Evolutionary conservation across 2,888 invertebrate genomes (phyloP), one percentile per base, ranked within the genome.

Genomic region (Amphipyra berbera): DNA sequence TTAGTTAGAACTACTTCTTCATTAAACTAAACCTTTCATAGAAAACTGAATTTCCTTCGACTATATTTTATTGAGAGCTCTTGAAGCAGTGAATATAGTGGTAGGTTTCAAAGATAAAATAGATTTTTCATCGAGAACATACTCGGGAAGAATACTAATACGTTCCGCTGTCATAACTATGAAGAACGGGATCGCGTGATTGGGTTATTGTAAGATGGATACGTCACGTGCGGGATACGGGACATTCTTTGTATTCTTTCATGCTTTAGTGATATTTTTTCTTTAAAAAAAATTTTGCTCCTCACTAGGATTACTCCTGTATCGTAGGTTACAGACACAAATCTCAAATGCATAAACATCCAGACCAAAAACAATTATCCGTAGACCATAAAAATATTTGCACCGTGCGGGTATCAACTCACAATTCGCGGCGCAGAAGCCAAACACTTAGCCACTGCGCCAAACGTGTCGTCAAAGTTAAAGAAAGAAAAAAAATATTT

Each of bases 111-210:
- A 41, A 42, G 52, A 50, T 47, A 30, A 58, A 58, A 73, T 58
- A 74, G 61, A 74, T 78, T 70, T 69, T 74, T 70, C 75, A 70
- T 68, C 55, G 55, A 50, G 61, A 38, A 37, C 41, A 56, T 45
- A 27, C 61, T 41, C 40, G 57, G 13, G 47, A 37, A 48, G 76
- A 74, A 76, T 78, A 77, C 78, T 76, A 76, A 76, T 67, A 66
- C 42, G 62, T 68, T 53, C 61, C 50, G 60, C 66, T 76, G 75
- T 76, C 78, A 77, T 77, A 76, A 60, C 70, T 63, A 46, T 67
- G 66, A 74, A 55, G 70, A 59, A 75, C 62, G 68, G 62, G 53
- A 44, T 66, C 45, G 15, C 58, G 70, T 69, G 75, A 77, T 73
- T 71, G 53, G 55, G 74, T 68, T 58, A 30, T 47, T 58, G 44